A percentile compares a stretch with the other conserved stretches of the same genome.
These are phyloP conservation scores for Ectemnius cavifrons DNA, from an alignment of 2,888 invertebrate species.

Conservation along the genomic window DNA sequence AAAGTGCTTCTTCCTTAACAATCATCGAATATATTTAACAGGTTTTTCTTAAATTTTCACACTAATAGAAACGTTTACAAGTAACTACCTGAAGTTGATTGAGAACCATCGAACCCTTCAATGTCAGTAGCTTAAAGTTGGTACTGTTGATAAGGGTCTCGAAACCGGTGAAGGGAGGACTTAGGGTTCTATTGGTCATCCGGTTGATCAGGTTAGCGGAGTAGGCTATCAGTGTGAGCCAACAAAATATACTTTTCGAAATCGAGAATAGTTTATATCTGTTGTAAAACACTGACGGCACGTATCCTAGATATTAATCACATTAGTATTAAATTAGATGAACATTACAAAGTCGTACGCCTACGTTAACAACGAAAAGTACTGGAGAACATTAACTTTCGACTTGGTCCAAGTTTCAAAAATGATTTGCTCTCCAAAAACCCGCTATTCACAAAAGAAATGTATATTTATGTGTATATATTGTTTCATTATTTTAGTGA, in stretches of 20 bases:
- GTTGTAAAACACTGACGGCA: constrained; percentile 41
- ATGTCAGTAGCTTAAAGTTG: constrained; percentile 36
- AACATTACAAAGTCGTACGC: neutral
- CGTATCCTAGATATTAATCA: constrained; percentile 29
- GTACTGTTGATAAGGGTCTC: constrained; percentile 43
- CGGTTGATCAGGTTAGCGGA: constrained; percentile 54
- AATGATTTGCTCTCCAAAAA: no score
- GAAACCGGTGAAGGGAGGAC: constrained; percentile 47
- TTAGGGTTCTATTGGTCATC: constrained; percentile 43
- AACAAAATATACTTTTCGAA: constrained; percentile 54
- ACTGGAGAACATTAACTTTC: no score
- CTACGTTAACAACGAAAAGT: no score
- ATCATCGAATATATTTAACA: no score
- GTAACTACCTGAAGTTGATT: constrained; percentile 35
- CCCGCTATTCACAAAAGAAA: no score
- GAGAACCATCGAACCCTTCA: constrained; percentile 36
- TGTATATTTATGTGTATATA: no score
- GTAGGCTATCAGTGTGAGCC: constrained; percentile 49
- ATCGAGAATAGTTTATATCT: constrained; percentile 49
- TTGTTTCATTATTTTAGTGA: no score
- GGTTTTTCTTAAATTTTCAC: neutral
- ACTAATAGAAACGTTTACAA: neutral
- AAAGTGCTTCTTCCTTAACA: no score
- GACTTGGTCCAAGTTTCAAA: no score
- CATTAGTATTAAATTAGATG: neutral